Evolutionary conservation across 2,888 invertebrate genomes (phyloP).

Genomic region (Drosophila leonis): DNA sequence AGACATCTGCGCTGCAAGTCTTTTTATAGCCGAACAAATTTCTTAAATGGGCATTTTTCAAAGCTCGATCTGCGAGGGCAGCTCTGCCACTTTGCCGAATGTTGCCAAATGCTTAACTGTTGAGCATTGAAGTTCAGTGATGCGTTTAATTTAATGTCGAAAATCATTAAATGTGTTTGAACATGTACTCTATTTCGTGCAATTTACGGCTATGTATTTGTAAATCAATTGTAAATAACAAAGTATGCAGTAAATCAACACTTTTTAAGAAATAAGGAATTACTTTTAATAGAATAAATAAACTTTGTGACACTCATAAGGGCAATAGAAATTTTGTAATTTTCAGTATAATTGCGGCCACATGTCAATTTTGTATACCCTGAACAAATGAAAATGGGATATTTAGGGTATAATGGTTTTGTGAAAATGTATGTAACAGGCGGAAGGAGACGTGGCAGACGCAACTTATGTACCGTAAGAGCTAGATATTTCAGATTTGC

Average conservation of each 20-base stretch:
- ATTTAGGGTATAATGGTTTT: no score
- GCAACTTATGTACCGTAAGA: no score
- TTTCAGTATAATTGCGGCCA: no score
- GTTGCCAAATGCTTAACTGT: not conserved
- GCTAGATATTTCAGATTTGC: no score
- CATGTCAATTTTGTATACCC: no score
- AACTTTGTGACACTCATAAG: no score
- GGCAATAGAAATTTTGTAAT: no score
- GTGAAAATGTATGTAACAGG: no score
- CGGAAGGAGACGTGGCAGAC: no score
- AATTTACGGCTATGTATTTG: not conserved
- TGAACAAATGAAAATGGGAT: no score
- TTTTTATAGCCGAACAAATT: slow-evolving; percentile 61
- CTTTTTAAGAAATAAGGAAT: not conserved
- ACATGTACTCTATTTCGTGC: not conserved
- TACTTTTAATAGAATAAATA: not conserved
- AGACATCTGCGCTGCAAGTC: slow-evolving; percentile 33
- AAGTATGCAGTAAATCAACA: not conserved
- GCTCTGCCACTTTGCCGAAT: not conserved
- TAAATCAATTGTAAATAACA: not conserved
- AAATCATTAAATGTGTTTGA: no score
- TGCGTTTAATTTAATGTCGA: slow-evolving; percentile 3
- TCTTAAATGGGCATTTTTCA: slow-evolving; percentile 9
- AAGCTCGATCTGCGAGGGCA: slow-evolving; percentile 16
- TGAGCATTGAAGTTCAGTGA: slow-evolving; percentile 1